Evolutionary conservation across 2,797 vertebrate genomes (phyloP), one percentile per base, ranked within the genome.

Genomic region (Phoeniculus purpureus): DNA sequence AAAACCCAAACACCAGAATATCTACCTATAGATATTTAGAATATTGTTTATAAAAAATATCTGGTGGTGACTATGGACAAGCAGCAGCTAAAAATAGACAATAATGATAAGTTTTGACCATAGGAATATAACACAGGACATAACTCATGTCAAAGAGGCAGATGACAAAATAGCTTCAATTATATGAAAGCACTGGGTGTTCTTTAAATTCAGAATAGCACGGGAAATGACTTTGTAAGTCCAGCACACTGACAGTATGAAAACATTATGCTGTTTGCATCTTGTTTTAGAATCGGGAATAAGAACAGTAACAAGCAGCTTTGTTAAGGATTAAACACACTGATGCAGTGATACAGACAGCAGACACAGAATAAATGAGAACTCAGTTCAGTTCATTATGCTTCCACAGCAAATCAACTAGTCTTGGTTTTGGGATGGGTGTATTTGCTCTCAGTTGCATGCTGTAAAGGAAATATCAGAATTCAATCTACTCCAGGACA

Each of bases 71-170:
- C 37, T 61, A 17, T 22, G 58, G 67, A 29, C 31, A 92, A 72
- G 17, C 48, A 87, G 27, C 21, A 85, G 70, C 17, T 83, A 76
- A 83, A 78, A 94, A 85, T 34, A 92, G 70, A 72, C 93, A 85
- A 67, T 72, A 87, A 81, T 83, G 7, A 66, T 3, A 52, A 52
- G 62, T 88, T 67, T 59, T 72, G 40, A 10, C 15, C 47, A 65
- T 4, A 64, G 17, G 17, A 70, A 60, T 50, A 13, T 16, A 82
- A 78, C 25, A 83, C 12, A 47, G 80, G 67, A 90, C 64, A 54
- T 23, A 83, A 89, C 86, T 85, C 43, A 56, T 68, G 50, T 85
- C 83, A 93, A 92, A 89, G 27, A 87, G n/a, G 54, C 59, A 86
- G 48, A 72, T 45, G 48, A 77, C 51, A 78, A 77, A 92, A 91